These are phyloP conservation scores for Stichopus chloronotus DNA, from an alignment of 35 echinoderm and acorn worm species.

Conservation along the genomic window DNA sequence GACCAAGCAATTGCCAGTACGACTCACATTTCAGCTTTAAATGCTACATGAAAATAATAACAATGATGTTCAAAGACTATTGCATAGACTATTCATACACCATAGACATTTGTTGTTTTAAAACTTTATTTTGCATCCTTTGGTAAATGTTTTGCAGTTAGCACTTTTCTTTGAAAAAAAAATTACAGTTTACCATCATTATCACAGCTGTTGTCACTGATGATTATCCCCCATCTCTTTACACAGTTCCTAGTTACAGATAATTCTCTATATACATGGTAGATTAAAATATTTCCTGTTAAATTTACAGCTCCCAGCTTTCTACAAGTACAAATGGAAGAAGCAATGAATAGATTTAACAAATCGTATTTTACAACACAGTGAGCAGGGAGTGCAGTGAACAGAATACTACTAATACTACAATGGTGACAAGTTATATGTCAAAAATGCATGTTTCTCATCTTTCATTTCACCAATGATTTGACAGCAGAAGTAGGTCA, in stretches of 20 bases:
- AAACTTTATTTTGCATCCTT: slow-evolving; percentile 60
- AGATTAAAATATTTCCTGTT: slow-evolving; percentile 62
- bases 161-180: neutral
- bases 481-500: too few species aligned
- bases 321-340: slow-evolving; percentile 49
- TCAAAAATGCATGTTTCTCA: too few species aligned
- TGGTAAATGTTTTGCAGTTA: slow-evolving; percentile 53
- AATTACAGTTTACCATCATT: slow-evolving; percentile 26
- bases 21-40: too few species aligned
- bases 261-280: slow-evolving; percentile 63
- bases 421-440: too few species aligned
- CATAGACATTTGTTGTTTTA: neutral
- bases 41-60: too few species aligned
- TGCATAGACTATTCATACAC: neutral
- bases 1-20: too few species aligned
- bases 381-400: too few species aligned
- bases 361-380: too few species aligned
- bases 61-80: too few species aligned
- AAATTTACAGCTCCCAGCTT: slow-evolving; percentile 49
- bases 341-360: neutral
- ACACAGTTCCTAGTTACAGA: slow-evolving; percentile 51
- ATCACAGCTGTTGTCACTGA: neutral
- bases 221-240: neutral
- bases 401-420: too few species aligned
- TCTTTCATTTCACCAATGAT: too few species aligned